Conservation (phyloP, 2,888 invertebrate genomes). For the Drosophila colorata region DNA sequence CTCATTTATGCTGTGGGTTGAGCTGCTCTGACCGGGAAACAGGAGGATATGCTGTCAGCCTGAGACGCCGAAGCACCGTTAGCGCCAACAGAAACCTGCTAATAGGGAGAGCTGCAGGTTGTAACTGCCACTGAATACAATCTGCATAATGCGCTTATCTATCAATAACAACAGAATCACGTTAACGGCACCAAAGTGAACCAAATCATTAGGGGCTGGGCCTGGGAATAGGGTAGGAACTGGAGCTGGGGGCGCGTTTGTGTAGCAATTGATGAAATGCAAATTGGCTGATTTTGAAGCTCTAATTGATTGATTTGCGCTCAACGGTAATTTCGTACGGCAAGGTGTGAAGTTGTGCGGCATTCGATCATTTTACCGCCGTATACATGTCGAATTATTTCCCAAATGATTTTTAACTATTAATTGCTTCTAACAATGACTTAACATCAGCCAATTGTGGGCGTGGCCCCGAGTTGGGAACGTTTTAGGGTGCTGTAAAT, state of each 20-base stretch:
- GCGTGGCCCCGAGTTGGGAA: constrained; percentile 1
- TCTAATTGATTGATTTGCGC: constrained; percentile 71
- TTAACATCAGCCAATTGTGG: constrained; percentile 12
- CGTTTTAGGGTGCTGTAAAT: neutral
- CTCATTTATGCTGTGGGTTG: constrained; percentile 1
- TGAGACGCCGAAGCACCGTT: neutral
- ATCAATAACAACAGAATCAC: constrained; percentile 31
- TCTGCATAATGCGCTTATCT: constrained; percentile 18
- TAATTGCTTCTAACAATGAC: constrained; percentile 56
- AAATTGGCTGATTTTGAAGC: constrained; percentile 54
- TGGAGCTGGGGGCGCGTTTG: constrained; percentile 26
- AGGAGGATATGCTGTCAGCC: constrained; percentile 13
- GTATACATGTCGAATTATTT: constrained; percentile 68
- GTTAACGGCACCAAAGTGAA: constrained; percentile 37
- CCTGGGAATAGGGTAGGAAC: neutral
- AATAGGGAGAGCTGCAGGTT: constrained; percentile 17
- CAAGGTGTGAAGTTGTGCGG: constrained; percentile 33
- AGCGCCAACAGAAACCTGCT: constrained; percentile 1
- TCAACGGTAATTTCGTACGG: constrained; percentile 24
- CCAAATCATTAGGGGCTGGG: constrained; percentile 10
- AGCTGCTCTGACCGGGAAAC: neutral
- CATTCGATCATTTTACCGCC: constrained; percentile 53
- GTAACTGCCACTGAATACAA: constrained; percentile 5
- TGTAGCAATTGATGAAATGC: constrained; percentile 60
- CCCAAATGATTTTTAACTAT: constrained; percentile 55